Evolutionary conservation across 2,113 vertebrate genomes (phyloP).

Genomic region (Chloroceryle aenea): DNA sequence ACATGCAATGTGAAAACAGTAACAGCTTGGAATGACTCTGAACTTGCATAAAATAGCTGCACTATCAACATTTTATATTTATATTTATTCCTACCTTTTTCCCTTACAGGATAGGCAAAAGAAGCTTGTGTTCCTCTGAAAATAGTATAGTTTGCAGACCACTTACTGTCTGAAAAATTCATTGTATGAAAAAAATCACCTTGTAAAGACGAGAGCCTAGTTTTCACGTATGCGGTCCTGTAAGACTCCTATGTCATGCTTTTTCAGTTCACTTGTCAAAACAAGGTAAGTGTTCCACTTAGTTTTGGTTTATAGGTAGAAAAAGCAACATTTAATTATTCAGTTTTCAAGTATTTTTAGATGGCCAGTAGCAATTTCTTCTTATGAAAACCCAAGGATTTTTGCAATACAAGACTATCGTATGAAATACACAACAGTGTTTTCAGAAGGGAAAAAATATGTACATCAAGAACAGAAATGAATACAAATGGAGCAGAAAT

Average conservation of each 20-base stretch:
- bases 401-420: not conserved
- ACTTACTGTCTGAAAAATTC: slow-evolving; percentile 38
- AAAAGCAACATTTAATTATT: not conserved
- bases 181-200: slow-evolving; percentile 44
- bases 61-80: not conserved
- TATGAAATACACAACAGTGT: not conserved
- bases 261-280: slow-evolving; percentile 64
- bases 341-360: slow-evolving; percentile 21
- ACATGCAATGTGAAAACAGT: not conserved
- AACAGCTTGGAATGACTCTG: not conserved
- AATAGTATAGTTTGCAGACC: not conserved
- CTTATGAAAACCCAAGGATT: not conserved
- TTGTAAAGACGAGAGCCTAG: slow-evolving; percentile 69
- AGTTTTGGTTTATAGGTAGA: not conserved
- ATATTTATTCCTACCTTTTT: not conserved
- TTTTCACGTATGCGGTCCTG: slow-evolving; percentile 35
- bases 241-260: slow-evolving; percentile 49
- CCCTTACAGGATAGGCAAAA: not conserved
- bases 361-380: not conserved
- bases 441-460: not conserved
- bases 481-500: not conserved
- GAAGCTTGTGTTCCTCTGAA: not conserved
- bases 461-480: not conserved
- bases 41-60: not conserved
- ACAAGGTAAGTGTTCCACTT: slow-evolving; percentile 62